Percentiles rank a stretch among this genome's conserved stretches.
These are phyloP conservation scores for Drosophila arawakana DNA, from an alignment of 1,140 invertebrate species.

Conservation along the genomic window DNA sequence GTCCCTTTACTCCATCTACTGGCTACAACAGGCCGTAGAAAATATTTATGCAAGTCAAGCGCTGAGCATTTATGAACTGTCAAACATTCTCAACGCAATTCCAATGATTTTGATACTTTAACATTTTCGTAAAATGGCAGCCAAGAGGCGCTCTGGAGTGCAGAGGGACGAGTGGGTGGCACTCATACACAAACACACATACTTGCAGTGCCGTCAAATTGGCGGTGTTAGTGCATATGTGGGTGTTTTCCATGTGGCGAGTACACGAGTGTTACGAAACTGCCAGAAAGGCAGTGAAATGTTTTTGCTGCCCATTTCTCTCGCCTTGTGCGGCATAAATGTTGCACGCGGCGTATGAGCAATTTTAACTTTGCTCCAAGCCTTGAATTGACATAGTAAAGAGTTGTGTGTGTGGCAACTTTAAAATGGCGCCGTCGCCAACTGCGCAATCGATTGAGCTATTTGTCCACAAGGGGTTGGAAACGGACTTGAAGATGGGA, in stretches of 20 bases:
- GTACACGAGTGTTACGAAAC: slow-evolving; percentile 29
- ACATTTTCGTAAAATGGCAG: slow-evolving; percentile 82
- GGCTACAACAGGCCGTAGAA: slow-evolving; percentile 55
- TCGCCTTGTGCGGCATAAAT: slow-evolving; percentile 35
- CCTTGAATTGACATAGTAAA: slow-evolving; percentile 77
- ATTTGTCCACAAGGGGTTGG: slow-evolving; percentile 9
- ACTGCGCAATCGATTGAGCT: slow-evolving; percentile 21
- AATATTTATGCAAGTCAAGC: slow-evolving; percentile 84
- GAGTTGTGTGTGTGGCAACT: slow-evolving; percentile 29
- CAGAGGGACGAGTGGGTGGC: background rate
- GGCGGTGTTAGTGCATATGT: slow-evolving; percentile 80
- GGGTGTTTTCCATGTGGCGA: slow-evolving; percentile 66
- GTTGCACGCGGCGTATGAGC: slow-evolving; percentile 56
- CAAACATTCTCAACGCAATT: slow-evolving; percentile 84
- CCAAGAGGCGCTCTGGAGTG: slow-evolving; percentile 44
- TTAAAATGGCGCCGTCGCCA: slow-evolving; percentile 52
- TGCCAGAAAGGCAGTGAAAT: background rate
- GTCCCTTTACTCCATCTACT: background rate
- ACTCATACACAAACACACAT: slow-evolving; percentile 25
- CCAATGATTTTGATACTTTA: slow-evolving; percentile 84
- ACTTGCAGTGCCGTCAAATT: slow-evolving; percentile 70
- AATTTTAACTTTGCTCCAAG: slow-evolving; percentile 65
- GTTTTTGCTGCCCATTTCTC: slow-evolving; percentile 11
- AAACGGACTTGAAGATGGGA: background rate
- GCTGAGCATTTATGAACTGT: slow-evolving; percentile 83